Conservation (phyloP, 1,140 invertebrate species). For the Pachyrhynchus sulphureomaculatus region DNA sequence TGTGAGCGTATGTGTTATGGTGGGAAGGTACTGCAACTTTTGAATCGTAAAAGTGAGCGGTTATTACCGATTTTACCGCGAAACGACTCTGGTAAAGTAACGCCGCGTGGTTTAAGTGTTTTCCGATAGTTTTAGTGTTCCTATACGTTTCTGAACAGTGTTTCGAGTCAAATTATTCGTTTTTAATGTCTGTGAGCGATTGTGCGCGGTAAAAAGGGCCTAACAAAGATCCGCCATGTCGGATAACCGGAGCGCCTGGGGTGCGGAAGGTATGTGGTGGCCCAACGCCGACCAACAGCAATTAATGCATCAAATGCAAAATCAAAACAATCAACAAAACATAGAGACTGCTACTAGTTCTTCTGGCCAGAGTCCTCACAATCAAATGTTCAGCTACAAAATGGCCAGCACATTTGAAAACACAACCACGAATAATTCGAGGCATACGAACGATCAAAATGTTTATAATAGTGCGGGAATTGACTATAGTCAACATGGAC, state of each 20-base stretch:
- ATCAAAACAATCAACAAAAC: slow-evolving; percentile 52
- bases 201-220: slow-evolving; percentile 19
- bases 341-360: slow-evolving; percentile 49
- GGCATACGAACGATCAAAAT: not conserved
- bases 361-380: slow-evolving; percentile 54
- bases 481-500: slow-evolving; percentile 46
- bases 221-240: slow-evolving; percentile 42
- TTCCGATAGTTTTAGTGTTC: slow-evolving; percentile 4
- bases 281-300: slow-evolving; percentile 55
- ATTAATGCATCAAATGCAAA: slow-evolving; percentile 55
- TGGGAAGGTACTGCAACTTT: slow-evolving; percentile 5
- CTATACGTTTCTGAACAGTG: not conserved
- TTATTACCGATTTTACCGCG: slow-evolving; percentile 26
- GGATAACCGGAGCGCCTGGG: slow-evolving; percentile 60
- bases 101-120: slow-evolving; percentile 17
- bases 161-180: not conserved
- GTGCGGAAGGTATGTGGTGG: slow-evolving; percentile 64
- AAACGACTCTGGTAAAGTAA: slow-evolving; percentile 8
- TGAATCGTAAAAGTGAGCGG: slow-evolving; percentile 34
- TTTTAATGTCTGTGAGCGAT: slow-evolving; percentile 7
- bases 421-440: slow-evolving; percentile 45
- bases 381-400: slow-evolving; percentile 80
- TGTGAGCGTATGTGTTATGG: slow-evolving; percentile 6
- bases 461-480: not conserved
- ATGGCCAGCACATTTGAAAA: slow-evolving; percentile 79